Evolutionary conservation across 1,140 invertebrate genomes (phyloP).

Genomic region (Heliconius melpomene): DNA sequence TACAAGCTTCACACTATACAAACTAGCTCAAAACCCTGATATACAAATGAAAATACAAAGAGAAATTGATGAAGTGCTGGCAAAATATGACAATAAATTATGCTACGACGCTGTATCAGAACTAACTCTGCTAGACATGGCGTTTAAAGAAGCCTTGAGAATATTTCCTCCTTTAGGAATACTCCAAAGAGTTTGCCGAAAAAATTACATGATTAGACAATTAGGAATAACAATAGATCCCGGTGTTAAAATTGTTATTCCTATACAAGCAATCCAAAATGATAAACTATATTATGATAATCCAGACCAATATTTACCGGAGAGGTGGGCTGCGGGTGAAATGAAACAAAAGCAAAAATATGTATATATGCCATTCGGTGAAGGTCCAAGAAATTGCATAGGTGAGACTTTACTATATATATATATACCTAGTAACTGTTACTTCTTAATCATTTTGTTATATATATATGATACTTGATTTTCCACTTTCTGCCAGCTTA

Average conservation of each 20-base stretch:
- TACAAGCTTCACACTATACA: constrained; percentile 30
- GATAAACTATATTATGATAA: constrained; percentile 36
- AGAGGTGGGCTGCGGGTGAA: constrained; percentile 20
- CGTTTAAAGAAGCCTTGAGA: constrained; percentile 44
- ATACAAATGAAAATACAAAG: constrained; percentile 31
- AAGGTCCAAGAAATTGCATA: constrained; percentile 41
- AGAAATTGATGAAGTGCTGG: constrained; percentile 49
- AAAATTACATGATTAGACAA: constrained; percentile 39
- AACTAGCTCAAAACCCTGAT: constrained; percentile 30
- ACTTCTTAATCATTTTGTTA: neutral
- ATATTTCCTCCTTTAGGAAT: constrained; percentile 22
- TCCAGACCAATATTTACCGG: constrained; percentile 31
- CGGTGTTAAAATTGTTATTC: constrained; percentile 39
- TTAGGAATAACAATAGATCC: constrained; percentile 36
- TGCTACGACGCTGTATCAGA: constrained; percentile 59
- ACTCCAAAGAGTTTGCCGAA: constrained; percentile 31
- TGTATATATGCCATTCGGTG: constrained; percentile 39
- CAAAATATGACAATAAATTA: constrained; percentile 57
- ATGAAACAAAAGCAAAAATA: constrained; percentile 23
- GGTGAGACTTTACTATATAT: constrained; percentile 29
- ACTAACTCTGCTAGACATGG: constrained; percentile 63
- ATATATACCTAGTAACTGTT: neutral
- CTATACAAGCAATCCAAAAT: constrained; percentile 34
- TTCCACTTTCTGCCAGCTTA: no score
- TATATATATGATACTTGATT: neutral